Evolutionary conservation across 1,140 invertebrate genomes (phyloP).

Genomic region (Scaptomyza graminum): DNA sequence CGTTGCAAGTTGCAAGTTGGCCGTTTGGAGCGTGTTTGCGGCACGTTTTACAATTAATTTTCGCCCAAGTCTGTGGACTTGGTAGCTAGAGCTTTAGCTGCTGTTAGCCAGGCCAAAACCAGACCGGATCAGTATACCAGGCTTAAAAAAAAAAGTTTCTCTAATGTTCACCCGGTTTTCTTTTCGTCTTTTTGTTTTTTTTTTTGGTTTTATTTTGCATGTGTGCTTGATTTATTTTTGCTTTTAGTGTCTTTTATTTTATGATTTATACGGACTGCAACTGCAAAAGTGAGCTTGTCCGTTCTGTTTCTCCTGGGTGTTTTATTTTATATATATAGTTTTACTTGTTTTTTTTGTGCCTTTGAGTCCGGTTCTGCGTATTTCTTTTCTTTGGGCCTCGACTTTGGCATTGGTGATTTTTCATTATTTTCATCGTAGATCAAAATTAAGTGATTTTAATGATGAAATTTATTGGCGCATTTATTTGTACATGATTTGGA

Average conservation of each 20-base stretch:
- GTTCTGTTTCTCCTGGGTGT: background rate
- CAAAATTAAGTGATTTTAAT: slow-evolving; percentile 71
- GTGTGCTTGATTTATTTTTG: slow-evolving; percentile 70
- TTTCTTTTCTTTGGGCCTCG: background rate
- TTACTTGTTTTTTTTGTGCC: too few species aligned
- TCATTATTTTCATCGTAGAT: slow-evolving; percentile 62
- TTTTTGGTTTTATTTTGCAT: slow-evolving; percentile 9
- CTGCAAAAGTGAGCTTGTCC: slow-evolving; percentile 15
- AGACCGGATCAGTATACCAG: slow-evolving; percentile 33
- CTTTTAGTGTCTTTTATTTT: slow-evolving; percentile 78
- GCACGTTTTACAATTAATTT: slow-evolving; percentile 56
- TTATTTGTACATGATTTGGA: slow-evolving; percentile 61
- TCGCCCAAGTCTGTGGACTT: slow-evolving; percentile 23
- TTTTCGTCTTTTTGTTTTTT: slow-evolving; percentile 11
- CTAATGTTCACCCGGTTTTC: slow-evolving; percentile 60
- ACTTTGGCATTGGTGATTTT: slow-evolving; percentile 48
- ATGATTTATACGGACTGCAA: slow-evolving; percentile 67
- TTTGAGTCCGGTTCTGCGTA: slow-evolving; percentile 10
- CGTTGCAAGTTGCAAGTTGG: slow-evolving; percentile 20
- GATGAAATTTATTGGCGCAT: slow-evolving; percentile 65
- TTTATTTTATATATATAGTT: too few species aligned
- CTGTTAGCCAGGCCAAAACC: slow-evolving; percentile 15
- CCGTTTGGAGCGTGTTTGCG: slow-evolving; percentile 33
- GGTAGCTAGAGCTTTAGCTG: background rate
- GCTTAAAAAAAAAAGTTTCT: slow-evolving; percentile 44